Base-by-base conservation (phyloP, 2,888 invertebrate genomes). In the Himalopsyche tibetana region DNA sequence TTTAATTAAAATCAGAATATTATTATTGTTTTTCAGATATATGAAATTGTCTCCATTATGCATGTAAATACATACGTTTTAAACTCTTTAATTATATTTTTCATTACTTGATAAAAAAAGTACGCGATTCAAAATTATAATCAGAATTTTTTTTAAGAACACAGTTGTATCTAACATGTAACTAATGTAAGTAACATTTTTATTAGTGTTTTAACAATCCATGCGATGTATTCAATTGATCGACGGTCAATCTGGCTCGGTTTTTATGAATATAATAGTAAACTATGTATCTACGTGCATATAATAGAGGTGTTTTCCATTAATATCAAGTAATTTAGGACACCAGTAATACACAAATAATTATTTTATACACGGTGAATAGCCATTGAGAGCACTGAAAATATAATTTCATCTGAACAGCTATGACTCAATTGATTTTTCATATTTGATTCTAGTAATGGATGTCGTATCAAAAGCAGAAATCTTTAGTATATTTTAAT, bases 301-400 rank as follows among this genome's bases (percentile, higher is more conserved):
- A 74, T 36, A 12, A 38, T 38, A 74, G 74, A 74, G 74, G 38
- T 36, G 19, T 11, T 74, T 74, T 38, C 36, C 28, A 74, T 36
- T 38, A 74, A 74, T 74, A 15, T 36, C 28, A 74, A 36, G 74
- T 74, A 36, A 74, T 74, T 74, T 74, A 74, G 74, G 74, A 74
- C 74, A 74, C 4, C 15, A 6, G 74, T 36, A 74, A 36, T 74
- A 74, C n/a, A 74, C n/a, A 74, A 74, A 74, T 74, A 74, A 74
- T 74, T 74, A 74, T 74, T 74, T 74, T 12, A 74, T 74, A 74
- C 74, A 74, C 74, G 74, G 74, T 74, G 74, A 38, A 74, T 74
- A 38, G 12, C 74, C 36, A 74, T 74, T 74, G 74, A 5, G 74
- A 38, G 12, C 74, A 74, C 74, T 12, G 38, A 38, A 74, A 36